Evolutionary conservation across 2,113 vertebrate species (phyloP).

Genomic region (Capreolus pygargus): DNA sequence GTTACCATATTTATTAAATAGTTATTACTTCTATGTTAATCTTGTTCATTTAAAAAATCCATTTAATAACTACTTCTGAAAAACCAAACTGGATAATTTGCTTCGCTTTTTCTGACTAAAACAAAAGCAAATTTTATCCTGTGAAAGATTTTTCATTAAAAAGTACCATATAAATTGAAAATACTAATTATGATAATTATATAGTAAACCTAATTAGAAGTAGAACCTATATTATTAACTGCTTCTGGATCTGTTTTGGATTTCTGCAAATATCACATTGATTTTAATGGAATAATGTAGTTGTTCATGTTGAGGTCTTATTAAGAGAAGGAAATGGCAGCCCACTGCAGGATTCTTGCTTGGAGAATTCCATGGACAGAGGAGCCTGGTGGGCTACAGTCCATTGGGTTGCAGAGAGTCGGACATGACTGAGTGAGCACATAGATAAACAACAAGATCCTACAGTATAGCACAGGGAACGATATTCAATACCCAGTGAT

Average conservation of each 20-base stretch:
- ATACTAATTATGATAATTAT: background rate
- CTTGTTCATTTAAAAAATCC: background rate
- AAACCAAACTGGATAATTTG: background rate
- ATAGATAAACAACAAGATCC: too few species aligned
- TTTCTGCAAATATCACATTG: background rate
- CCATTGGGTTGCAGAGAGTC: too few species aligned
- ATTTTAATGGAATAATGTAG: background rate
- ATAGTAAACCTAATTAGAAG: background rate
- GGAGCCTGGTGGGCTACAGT: too few species aligned
- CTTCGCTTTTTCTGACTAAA: background rate
- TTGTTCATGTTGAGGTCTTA: background rate
- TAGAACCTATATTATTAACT: background rate
- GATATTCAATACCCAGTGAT: too few species aligned
- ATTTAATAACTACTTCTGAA: background rate
- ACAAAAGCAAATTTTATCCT: constrained; percentile 8
- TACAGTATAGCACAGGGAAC: too few species aligned
- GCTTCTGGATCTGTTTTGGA: background rate
- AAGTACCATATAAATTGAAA: constrained; percentile 4
- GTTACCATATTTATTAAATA: background rate
- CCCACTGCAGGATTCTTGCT: too few species aligned
- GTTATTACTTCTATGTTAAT: background rate
- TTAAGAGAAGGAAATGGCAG: background rate
- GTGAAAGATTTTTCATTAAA: background rate
- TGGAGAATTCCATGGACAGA: too few species aligned
- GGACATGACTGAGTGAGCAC: too few species aligned